These are phyloP conservation scores for Cossypha niveicapilla DNA, from an alignment of 2,797 vertebrate species.

Conservation along the genomic window DNA sequence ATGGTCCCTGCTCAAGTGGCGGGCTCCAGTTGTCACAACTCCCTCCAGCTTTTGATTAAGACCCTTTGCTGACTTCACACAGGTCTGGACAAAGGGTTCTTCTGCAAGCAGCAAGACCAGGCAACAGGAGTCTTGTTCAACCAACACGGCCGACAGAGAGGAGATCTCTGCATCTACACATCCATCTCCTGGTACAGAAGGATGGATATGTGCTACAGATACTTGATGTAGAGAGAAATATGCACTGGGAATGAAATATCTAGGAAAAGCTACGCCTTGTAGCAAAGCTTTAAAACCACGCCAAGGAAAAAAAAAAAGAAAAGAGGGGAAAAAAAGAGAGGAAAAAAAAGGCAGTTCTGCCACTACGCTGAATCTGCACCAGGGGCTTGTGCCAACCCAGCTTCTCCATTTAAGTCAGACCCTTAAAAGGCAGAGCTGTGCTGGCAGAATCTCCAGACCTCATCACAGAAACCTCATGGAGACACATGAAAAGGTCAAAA, in stretches of 20 bases:
- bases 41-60: neutral
- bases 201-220: neutral
- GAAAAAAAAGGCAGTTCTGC: neutral
- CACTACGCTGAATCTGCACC: neutral
- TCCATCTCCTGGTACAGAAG: neutral
- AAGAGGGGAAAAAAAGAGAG: fast-evolving
- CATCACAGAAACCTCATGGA: slow-evolving; percentile 24
- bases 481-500: slow-evolving; percentile 16
- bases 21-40: neutral
- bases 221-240: neutral
- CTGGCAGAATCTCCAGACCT: neutral
- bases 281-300: neutral
- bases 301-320: neutral
- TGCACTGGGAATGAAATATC: neutral
- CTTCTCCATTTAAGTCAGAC: slow-evolving; percentile 38
- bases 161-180: neutral
- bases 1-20: neutral
- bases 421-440: slow-evolving; percentile 54
- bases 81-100: neutral
- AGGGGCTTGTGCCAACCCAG: slow-evolving; percentile 9
- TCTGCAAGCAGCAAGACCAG: neutral
- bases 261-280: neutral
- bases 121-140: neutral
- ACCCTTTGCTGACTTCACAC: neutral
- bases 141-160: neutral